Conservation (phyloP, 2,888 invertebrate species). For the Heterodera filipjevi region DNA sequence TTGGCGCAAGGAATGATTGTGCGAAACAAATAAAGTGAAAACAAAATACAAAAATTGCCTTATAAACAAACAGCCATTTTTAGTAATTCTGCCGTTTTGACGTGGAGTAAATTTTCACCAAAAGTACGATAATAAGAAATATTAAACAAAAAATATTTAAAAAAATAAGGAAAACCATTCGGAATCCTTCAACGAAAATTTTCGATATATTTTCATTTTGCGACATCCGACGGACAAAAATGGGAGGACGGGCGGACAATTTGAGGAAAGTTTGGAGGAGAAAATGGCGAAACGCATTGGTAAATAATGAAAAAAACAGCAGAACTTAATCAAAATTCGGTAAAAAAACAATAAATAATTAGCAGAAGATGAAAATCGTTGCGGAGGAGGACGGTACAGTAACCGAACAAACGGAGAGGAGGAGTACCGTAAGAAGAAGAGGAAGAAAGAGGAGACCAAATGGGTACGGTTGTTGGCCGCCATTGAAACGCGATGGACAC, state of each 20-base stretch:
- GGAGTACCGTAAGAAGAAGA: not conserved
- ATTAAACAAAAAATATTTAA: not conserved
- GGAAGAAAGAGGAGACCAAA: no score
- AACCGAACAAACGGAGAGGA: not conserved
- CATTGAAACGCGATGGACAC: not conserved
- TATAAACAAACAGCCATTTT: not conserved
- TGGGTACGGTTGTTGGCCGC: not conserved
- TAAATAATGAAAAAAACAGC: not conserved
- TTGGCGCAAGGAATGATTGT: not conserved
- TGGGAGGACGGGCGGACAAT: not conserved
- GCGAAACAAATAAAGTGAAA: not conserved
- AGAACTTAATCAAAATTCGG: no score
- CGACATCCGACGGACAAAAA: not conserved
- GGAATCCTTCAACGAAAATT: not conserved
- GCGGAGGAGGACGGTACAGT: not conserved
- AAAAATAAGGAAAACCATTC: not conserved
- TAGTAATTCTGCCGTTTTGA: not conserved
- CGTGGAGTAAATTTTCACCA: not conserved
- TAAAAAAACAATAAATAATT: no score
- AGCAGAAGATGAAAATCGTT: no score
- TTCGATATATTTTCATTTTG: not conserved
- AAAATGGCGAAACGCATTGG: conserved; percentile 4
- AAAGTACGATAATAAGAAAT: not conserved
- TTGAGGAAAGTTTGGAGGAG: conserved; percentile 6
- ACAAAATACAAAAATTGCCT: not conserved